These are phyloP conservation scores for Cryptomyrus ogoouensis DNA, from an alignment of 2,113 vertebrate species.

Conservation along the genomic window DNA sequence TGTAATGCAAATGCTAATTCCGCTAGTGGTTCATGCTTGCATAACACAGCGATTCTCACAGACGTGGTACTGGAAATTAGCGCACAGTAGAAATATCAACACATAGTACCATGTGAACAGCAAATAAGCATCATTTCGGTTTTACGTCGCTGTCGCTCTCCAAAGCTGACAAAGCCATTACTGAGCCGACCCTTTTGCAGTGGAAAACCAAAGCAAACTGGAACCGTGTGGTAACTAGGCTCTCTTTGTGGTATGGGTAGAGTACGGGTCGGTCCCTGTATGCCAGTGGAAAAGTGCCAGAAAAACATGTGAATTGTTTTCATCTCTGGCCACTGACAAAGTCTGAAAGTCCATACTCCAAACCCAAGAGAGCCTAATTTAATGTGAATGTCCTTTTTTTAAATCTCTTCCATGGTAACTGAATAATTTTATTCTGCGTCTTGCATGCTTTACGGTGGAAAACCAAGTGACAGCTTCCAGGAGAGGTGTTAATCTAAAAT, in stretches of 20 bases:
- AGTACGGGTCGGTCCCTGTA: neutral
- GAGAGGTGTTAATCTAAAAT: neutral
- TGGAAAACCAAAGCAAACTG: neutral
- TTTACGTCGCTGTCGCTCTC: neutral
- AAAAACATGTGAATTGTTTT: neutral
- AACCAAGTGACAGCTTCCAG: neutral
- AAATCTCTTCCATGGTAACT: neutral
- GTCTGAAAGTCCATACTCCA: neutral
- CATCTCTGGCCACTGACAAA: neutral
- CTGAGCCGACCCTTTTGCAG: neutral
- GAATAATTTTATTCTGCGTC: neutral
- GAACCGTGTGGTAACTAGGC: neutral
- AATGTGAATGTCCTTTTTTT: neutral
- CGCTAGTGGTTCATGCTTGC: neutral
- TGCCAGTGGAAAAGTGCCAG: neutral
- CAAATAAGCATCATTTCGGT: neutral
- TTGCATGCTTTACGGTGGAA: too few species aligned
- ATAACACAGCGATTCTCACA: neutral
- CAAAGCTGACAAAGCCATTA: neutral
- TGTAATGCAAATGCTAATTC: neutral
- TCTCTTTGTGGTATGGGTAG: neutral
- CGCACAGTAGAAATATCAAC: neutral
- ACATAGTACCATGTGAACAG: neutral
- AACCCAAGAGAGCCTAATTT: neutral
- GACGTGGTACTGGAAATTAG: neutral